A percentile compares a stretch with the other conserved stretches of the same genome.
Conservation (phyloP, 2,888 invertebrate genomes). For the Lissonota sp. region DNA sequence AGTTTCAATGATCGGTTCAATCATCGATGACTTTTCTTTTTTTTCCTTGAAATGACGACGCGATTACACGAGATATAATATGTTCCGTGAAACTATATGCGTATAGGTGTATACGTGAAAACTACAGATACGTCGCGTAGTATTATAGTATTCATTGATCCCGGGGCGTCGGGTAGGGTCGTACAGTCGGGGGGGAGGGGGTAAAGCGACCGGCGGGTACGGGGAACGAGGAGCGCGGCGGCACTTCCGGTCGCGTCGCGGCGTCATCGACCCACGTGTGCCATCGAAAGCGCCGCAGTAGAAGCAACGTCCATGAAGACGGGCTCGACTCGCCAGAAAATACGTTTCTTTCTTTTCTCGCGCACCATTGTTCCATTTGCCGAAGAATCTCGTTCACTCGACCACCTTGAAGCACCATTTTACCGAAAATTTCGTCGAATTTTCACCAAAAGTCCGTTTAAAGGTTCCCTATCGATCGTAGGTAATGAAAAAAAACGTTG, state of each 20-base stretch:
- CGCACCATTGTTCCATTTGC: background rate
- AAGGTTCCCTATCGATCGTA: no score
- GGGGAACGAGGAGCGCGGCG: slow-evolving; percentile 69
- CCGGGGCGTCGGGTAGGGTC: slow-evolving; percentile 61
- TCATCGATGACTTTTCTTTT: slow-evolving; percentile 3
- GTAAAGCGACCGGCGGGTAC: slow-evolving; percentile 48
- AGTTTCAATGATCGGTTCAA: background rate
- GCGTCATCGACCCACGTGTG: slow-evolving; percentile 71
- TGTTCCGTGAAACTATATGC: slow-evolving; percentile 15
- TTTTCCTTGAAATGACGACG: slow-evolving; percentile 11
- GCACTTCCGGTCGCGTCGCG: slow-evolving; percentile 75
- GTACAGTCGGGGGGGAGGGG: slow-evolving; percentile 40
- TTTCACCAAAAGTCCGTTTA: no score
- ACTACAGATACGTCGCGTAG: slow-evolving; percentile 36
- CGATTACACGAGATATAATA: background rate
- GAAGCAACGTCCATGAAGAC: background rate
- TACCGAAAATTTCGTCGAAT: no score
- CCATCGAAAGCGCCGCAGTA: slow-evolving; percentile 59
- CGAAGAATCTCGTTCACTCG: no score
- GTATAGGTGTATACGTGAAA: background rate
- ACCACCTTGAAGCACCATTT: no score
- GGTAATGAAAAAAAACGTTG: no score
- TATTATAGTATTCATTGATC: slow-evolving; percentile 66
- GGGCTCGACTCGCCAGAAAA: background rate
- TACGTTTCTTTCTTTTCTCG: background rate